Evolutionary conservation across 2,888 invertebrate genomes (phyloP).

Genomic region (Lasioglossum leucozonium): DNA sequence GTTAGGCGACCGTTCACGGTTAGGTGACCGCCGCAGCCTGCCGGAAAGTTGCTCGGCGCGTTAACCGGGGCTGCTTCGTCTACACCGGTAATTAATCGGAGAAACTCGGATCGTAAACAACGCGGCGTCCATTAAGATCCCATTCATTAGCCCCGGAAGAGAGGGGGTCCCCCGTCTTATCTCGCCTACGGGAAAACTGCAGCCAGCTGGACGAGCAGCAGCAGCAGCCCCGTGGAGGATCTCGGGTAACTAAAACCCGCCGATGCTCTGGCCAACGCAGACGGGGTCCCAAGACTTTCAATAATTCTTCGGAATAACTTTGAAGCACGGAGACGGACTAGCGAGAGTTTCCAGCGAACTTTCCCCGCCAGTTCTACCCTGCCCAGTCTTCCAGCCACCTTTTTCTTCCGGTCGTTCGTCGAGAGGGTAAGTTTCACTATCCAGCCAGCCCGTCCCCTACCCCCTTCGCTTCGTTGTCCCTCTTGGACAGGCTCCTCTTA

Average conservation of each 20-base stretch:
- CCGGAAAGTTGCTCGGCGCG: conserved; percentile 69
- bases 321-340: conserved; percentile 67
- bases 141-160: conserved; percentile 80
- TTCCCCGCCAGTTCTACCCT: conserved; percentile 40
- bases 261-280: conserved; percentile 8
- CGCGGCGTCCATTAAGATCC: conserved; percentile 80
- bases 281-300: conserved; percentile 75
- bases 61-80: conserved; percentile 63
- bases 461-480: conserved; percentile 55
- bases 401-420: conserved; percentile 35
- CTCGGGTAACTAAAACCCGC: conserved; percentile 18
- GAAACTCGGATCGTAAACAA: conserved; percentile 82
- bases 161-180: conserved; percentile 50
- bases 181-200: conserved; percentile 47
- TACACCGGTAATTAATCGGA: conserved; percentile 78
- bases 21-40: conserved; percentile 48
- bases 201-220: conserved; percentile 61
- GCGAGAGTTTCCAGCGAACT: conserved; percentile 68
- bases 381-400: conserved; percentile 27
- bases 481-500: conserved; percentile 71
- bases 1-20: conserved; percentile 20
- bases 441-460: neutral
- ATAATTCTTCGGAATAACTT: conserved; percentile 81
- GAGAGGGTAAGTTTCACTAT: conserved; percentile 65
- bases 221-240: conserved; percentile 47